These are phyloP conservation scores for Falco punctatus DNA, from an alignment of 2,113 vertebrate genomes.

Conservation along the genomic window DNA sequence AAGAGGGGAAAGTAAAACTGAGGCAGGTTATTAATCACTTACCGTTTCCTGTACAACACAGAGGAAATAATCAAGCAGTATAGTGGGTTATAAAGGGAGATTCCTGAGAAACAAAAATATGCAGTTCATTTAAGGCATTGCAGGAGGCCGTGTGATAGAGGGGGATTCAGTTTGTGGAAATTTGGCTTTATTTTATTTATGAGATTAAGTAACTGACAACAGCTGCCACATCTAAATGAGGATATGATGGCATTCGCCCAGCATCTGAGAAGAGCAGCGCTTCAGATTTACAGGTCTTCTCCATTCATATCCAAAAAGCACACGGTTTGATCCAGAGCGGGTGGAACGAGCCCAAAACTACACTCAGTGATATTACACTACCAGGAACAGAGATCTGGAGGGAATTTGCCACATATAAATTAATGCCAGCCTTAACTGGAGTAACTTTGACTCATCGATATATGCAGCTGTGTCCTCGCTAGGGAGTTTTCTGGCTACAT, in stretches of 20 bases:
- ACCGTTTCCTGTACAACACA: conserved; percentile 64
- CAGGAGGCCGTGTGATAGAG: conserved; percentile 12
- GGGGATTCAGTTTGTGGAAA: conserved; percentile 4
- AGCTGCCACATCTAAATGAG: conserved; percentile 60
- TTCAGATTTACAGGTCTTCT: conserved; percentile 5
- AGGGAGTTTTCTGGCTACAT: conserved; percentile 24
- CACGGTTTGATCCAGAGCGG: not conserved
- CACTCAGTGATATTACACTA: not conserved
- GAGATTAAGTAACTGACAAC: conserved; percentile 63
- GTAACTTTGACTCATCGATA: conserved; percentile 9
- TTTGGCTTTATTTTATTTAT: conserved; percentile 57
- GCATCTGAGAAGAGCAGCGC: not conserved
- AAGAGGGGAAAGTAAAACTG: conserved; percentile 72
- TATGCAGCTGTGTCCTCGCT: conserved; percentile 39
- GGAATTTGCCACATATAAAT: conserved; percentile 32
- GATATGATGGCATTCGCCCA: conserved; percentile 47
- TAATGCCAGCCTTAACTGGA: conserved; percentile 49
- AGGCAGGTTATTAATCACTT: conserved; percentile 78
- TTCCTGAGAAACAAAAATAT: conserved; percentile 61
- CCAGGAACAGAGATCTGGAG: not conserved
- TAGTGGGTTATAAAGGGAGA: conserved; percentile 60
- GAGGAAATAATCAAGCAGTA: conserved; percentile 65
- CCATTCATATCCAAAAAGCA: conserved; percentile 19
- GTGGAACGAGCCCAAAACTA: not conserved
- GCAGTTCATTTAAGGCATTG: conserved; percentile 49